phyloP scores from a whole-genome alignment of 35 echinoderm and acorn worm genomes.

The Ptychodera flava region DNA sequence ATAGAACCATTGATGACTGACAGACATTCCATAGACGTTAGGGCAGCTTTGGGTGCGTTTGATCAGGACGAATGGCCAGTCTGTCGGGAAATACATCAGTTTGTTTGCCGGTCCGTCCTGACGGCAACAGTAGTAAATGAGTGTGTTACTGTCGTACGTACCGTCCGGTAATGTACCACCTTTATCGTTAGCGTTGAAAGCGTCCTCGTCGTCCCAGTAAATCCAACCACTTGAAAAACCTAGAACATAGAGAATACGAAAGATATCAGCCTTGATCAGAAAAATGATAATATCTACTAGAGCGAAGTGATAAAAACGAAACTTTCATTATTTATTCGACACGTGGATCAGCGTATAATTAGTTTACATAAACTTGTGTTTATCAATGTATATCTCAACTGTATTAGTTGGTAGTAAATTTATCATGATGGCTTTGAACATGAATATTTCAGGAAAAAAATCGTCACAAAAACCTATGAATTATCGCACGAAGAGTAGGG shows the following conservation, averaged over 20 bases:
- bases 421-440: too few species aligned
- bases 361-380: too few species aligned
- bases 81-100: slow-evolving; percentile 16
- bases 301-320: too few species aligned
- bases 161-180: slow-evolving; percentile 11
- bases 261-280: too few species aligned
- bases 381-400: too few species aligned
- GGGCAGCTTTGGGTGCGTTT: not conserved
- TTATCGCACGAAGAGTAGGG: too few species aligned
- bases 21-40: slow-evolving; percentile 5
- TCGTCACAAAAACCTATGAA: too few species aligned
- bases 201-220: slow-evolving; percentile 48
- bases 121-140: slow-evolving; percentile 24
- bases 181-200: not conserved
- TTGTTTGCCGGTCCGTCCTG: not conserved
- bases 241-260: not conserved
- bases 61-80: slow-evolving; percentile 5
- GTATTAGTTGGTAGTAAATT: too few species aligned
- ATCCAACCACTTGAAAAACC: slow-evolving; percentile 20
- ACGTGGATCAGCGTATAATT: too few species aligned
- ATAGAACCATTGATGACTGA: slow-evolving; percentile 7
- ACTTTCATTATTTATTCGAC: too few species aligned
- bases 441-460: too few species aligned
- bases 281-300: too few species aligned
- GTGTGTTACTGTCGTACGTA: slow-evolving; percentile 11